Evolutionary conservation across 2,888 invertebrate genomes (phyloP).

Genomic region (Scaeva pyrastri): DNA sequence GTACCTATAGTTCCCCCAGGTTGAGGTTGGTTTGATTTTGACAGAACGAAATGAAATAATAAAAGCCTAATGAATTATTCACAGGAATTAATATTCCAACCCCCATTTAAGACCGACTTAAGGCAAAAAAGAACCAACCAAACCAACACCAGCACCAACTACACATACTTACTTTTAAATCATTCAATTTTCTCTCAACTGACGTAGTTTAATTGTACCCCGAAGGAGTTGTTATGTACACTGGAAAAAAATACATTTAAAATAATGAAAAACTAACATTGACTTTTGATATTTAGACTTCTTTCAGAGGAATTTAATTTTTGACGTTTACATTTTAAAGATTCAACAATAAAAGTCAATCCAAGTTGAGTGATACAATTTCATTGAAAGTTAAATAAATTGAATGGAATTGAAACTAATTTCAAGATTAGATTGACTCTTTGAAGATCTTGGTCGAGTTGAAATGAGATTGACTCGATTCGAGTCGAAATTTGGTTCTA

Average conservation of each 20-base stretch:
- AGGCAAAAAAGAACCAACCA: not conserved
- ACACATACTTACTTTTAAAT: slow-evolving; percentile 21
- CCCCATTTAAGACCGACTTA: slow-evolving; percentile 9
- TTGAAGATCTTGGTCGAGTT: too few species aligned
- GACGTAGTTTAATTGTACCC: slow-evolving; percentile 45
- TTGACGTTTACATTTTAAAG: too few species aligned
- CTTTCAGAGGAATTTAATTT: too few species aligned
- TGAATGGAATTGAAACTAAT: too few species aligned
- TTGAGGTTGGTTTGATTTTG: slow-evolving; percentile 37
- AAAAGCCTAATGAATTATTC: slow-evolving; percentile 75
- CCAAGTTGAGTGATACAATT: too few species aligned
- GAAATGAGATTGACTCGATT: too few species aligned
- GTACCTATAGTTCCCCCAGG: not conserved
- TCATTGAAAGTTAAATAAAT: too few species aligned
- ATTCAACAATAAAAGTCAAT: too few species aligned
- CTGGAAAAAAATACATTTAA: not conserved
- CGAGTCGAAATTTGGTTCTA: too few species aligned
- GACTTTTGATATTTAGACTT: too few species aligned
- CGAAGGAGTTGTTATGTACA: not conserved
- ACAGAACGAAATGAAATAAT: slow-evolving; percentile 70
- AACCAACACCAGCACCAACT: slow-evolving; percentile 1
- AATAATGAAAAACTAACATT: too few species aligned
- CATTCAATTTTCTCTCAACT: slow-evolving; percentile 59
- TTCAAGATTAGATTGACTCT: too few species aligned
- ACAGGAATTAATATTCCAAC: slow-evolving; percentile 67